Evolutionary conservation across 2,113 vertebrate species (phyloP).

Genomic region (Labrus mixtus): DNA sequence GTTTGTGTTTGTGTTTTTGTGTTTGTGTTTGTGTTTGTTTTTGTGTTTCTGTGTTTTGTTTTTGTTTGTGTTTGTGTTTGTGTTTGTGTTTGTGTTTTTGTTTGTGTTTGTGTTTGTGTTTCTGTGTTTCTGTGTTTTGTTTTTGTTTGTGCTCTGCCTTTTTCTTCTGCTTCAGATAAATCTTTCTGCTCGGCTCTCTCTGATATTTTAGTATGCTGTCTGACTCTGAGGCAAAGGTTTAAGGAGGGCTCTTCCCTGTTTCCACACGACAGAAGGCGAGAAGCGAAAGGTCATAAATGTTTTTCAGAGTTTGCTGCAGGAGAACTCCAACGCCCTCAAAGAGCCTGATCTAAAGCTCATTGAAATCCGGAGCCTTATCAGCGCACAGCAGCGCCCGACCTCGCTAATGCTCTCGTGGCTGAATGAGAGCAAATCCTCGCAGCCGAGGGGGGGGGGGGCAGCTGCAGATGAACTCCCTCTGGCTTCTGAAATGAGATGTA

Average conservation of each 20-base stretch:
- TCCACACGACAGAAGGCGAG: background rate
- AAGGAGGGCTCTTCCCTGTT: background rate
- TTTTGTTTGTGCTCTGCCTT: too few species aligned
- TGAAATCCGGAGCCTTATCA: constrained; percentile 37
- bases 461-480: constrained; percentile 17
- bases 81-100: too few species aligned
- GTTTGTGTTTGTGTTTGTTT: too few species aligned
- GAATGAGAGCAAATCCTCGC: constrained; percentile 50
- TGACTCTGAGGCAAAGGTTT: background rate
- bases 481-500: constrained; percentile 17
- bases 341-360: constrained; percentile 46
- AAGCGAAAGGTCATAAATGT: constrained; percentile 11
- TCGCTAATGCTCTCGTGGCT: constrained; percentile 52
- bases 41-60: too few species aligned
- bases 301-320: constrained; percentile 12
- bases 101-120: too few species aligned
- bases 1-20: too few species aligned
- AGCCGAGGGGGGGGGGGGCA: constrained; percentile 7
- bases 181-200: background rate
- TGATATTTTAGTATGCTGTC: background rate
- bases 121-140: too few species aligned
- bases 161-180: background rate
- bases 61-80: too few species aligned
- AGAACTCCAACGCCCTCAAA: constrained; percentile 20
- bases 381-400: constrained; percentile 40